phyloP scores from a whole-genome alignment of 2,888 invertebrate genomes.

The Synanthedon formicaeformis region DNA sequence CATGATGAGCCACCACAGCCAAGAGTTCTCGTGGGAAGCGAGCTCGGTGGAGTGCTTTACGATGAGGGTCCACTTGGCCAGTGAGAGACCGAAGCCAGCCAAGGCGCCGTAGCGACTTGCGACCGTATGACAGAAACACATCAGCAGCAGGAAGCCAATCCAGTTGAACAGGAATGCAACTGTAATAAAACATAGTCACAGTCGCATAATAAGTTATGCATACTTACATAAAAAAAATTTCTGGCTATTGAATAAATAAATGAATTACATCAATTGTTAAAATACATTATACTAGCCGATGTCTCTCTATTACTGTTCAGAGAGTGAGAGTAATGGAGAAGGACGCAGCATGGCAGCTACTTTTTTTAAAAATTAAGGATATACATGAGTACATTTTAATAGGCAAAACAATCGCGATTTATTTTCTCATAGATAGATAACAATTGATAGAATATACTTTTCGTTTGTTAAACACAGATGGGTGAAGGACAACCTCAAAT shows the following conservation, averaged over 20 bases:
- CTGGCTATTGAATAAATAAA: background rate
- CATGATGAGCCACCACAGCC: slow-evolving; percentile 94
- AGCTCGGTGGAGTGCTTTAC: slow-evolving; percentile 91
- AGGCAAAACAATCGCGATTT: too few relatives aligned
- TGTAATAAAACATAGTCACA: slow-evolving; percentile 29
- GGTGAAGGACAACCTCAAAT: too few relatives aligned
- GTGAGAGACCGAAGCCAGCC: slow-evolving; percentile 91
- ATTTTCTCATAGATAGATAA: too few relatives aligned
- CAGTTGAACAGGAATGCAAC: slow-evolving; percentile 96
- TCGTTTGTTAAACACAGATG: too few relatives aligned
- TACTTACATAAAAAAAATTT: background rate
- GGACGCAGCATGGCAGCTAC: too few relatives aligned
- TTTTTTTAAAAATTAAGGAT: too few relatives aligned
- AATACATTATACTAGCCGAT: too few relatives aligned
- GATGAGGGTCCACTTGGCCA: slow-evolving; percentile 95
- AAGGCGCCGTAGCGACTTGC: slow-evolving; percentile 93
- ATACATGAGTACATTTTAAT: too few relatives aligned
- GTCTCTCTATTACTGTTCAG: too few relatives aligned
- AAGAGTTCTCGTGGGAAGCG: slow-evolving; percentile 88
- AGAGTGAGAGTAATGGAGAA: too few relatives aligned
- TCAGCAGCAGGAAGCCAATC: slow-evolving; percentile 91
- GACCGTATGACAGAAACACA: slow-evolving; percentile 95
- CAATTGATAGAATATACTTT: too few relatives aligned
- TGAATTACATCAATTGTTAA: too few relatives aligned
- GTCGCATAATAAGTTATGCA: background rate